phyloP scores from a whole-genome alignment of 2,888 invertebrate species.

The Temnothorax rugatulus region DNA sequence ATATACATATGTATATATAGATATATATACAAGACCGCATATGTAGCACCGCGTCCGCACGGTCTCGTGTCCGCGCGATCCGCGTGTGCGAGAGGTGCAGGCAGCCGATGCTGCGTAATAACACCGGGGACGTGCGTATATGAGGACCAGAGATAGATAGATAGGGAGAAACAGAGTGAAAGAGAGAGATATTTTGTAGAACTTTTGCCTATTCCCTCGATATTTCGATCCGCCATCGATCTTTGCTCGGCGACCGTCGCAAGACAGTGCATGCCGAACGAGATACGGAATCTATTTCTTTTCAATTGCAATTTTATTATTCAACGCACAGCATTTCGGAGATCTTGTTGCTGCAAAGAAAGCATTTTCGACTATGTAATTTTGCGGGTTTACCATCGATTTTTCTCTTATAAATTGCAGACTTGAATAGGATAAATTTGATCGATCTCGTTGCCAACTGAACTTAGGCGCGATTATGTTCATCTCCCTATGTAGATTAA shows the following conservation, averaged over 20 bases:
- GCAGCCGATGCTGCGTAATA: constrained; percentile 72
- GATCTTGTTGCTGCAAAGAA: background rate
- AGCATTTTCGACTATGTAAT: background rate
- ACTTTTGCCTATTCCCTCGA: background rate
- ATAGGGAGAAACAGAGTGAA: background rate
- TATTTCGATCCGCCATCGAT: background rate
- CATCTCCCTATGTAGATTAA: background rate
- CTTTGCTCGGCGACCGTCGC: background rate
- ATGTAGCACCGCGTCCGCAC: constrained; percentile 17
- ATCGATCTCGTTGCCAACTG: background rate
- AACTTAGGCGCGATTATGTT: background rate
- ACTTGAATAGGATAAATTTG: background rate
- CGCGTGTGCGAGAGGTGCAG: constrained; percentile 58
- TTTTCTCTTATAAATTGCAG: background rate
- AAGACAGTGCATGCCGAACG: background rate
- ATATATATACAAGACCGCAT: background rate
- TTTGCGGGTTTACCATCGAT: background rate
- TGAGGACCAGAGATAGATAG: background rate
- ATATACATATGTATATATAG: background rate
- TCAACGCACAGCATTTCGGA: background rate
- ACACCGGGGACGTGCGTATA: constrained; percentile 54
- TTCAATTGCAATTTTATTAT: background rate
- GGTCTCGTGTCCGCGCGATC: constrained; percentile 34
- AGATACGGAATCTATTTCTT: background rate
- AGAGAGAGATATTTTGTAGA: background rate